A percentile compares a stretch with the other conserved stretches of the same genome.
phyloP scores from a whole-genome alignment of 2,797 vertebrate genomes.

The Borostomias antarcticus region DNA sequence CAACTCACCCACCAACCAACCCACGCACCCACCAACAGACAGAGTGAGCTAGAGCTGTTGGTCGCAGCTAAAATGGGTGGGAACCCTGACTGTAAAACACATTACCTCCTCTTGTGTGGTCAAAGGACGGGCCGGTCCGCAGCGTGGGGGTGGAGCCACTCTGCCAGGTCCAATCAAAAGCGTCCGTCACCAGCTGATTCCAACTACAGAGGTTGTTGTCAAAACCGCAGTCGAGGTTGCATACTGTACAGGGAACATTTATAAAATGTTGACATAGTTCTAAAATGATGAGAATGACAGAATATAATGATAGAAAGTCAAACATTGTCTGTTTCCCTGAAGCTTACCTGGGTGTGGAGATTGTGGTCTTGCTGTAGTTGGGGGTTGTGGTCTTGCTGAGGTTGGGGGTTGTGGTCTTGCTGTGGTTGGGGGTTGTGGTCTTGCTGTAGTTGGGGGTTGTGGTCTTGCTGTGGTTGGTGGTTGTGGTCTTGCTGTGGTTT shows the following conservation, averaged over 20 bases:
- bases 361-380: not conserved
- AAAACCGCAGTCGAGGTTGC: constrained; percentile 46
- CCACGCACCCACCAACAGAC: too few species aligned
- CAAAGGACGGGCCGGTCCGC: constrained; percentile 57
- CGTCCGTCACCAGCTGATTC: constrained; percentile 18
- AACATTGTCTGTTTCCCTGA: too few species aligned
- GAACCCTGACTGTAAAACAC: not conserved
- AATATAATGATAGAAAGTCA: too few species aligned
- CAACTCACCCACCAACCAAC: too few species aligned
- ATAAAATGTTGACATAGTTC: constrained; percentile 18
- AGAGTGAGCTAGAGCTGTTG: too few species aligned
- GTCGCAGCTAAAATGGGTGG: too few species aligned
- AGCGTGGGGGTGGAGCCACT: constrained; percentile 56
- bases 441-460: not conserved
- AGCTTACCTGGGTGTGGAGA: too few species aligned
- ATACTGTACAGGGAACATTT: constrained; percentile 54
- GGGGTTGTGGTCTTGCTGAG: not conserved
- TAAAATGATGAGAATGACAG: too few species aligned
- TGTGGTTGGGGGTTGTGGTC: constrained; percentile 1
- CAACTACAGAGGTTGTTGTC: constrained; percentile 48
- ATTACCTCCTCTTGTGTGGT: constrained; percentile 56
- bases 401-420: not conserved
- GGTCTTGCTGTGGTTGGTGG: constrained; percentile 12
- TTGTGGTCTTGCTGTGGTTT: constrained; percentile 8
- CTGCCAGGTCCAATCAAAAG: constrained; percentile 34